A percentile compares a stretch with the other conserved stretches of the same genome.
Conservation (phyloP, 2,888 invertebrate species). For the Suillia variegata region DNA sequence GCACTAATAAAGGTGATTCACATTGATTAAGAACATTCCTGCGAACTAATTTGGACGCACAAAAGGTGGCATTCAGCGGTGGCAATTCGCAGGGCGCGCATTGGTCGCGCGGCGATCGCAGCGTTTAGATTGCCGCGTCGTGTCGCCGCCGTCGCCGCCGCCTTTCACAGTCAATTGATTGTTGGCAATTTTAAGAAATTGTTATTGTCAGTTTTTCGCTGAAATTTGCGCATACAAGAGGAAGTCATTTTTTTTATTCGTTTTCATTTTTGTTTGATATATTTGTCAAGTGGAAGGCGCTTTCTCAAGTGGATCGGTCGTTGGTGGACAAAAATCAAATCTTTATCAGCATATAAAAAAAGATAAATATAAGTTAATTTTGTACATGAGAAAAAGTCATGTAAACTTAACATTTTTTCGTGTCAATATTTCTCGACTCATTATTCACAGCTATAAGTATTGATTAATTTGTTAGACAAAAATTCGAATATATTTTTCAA, state of each 20-base stretch:
- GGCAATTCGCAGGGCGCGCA: too few species aligned
- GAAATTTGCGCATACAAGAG: not conserved
- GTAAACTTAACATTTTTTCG: too few species aligned
- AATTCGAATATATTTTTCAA: too few species aligned
- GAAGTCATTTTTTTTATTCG: too few species aligned
- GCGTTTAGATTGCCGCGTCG: not conserved
- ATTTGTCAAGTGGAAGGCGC: not conserved
- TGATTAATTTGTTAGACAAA: too few species aligned
- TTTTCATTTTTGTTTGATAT: not conserved
- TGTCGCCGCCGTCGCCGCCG: not conserved
- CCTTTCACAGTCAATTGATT: not conserved
- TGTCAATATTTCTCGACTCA: too few species aligned
- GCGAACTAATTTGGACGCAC: not conserved
- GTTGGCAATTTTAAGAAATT: not conserved
- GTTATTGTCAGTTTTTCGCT: not conserved
- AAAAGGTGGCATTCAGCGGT: not conserved
- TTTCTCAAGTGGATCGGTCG: too few species aligned
- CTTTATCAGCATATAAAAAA: too few species aligned
- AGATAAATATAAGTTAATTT: too few species aligned
- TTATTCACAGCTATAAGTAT: too few species aligned
- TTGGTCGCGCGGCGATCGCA: not conserved
- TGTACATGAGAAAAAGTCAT: too few species aligned
- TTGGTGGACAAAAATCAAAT: too few species aligned
- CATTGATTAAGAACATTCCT: not conserved
- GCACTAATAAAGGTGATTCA: conserved; percentile 1